phyloP scores from a whole-genome alignment of 2,113 vertebrate species.

The Ardeotis arabs region DNA sequence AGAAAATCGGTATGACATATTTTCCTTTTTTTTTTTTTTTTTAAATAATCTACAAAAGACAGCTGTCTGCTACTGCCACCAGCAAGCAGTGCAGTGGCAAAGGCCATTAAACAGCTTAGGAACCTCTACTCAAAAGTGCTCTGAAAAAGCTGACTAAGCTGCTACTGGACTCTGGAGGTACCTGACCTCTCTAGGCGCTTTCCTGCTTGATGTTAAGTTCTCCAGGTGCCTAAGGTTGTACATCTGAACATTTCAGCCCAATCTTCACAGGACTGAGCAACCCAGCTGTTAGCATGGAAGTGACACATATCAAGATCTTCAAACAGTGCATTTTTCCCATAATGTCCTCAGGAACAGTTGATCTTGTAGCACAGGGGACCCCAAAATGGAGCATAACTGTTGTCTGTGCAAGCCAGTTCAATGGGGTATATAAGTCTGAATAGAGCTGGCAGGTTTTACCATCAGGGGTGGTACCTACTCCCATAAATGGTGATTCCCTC shows the following conservation, averaged over 20 bases:
- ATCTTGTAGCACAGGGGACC: background rate
- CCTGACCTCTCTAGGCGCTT: background rate
- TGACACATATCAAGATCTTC: background rate
- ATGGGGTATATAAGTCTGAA: background rate
- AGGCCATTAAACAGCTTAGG: background rate
- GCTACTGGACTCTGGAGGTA: background rate
- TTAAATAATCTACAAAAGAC: background rate
- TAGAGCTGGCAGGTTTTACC: background rate
- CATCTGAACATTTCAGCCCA: background rate
- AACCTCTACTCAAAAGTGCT: background rate
- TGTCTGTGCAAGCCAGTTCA: background rate
- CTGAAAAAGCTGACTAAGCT: background rate
- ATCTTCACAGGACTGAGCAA: background rate
- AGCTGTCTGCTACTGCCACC: background rate
- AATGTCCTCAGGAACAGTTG: background rate
- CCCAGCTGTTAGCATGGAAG: background rate
- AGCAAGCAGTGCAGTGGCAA: background rate
- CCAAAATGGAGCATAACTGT: background rate
- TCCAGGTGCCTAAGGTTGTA: background rate
- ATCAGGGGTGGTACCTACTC: background rate
- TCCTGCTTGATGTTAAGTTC: background rate
- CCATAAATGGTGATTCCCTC: background rate
- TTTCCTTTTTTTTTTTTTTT: background rate
- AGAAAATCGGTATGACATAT: background rate
- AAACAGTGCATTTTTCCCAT: background rate